Evolutionary conservation across 2,113 vertebrate genomes (phyloP).

Genomic region (human (Homo sapiens)): GRCh38 chr2:221104001-221104500

Average conservation of each 20-base stretch:
- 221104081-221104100: accelerated
- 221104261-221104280: not conserved
- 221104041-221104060: not conserved
- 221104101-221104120: not conserved
- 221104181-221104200: not conserved
- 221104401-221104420: not conserved
- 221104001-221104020: not conserved
- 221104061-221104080: not conserved
- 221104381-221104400: not conserved
- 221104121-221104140: not conserved
- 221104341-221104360: not conserved
- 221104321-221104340: not conserved
- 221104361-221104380: not conserved
- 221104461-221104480: constrained; percentile 54
- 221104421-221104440: not conserved
- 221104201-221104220: not conserved
- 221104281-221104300: not conserved
- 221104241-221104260: not conserved
- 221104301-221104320: not conserved
- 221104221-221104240: accelerated
- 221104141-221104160: not conserved
- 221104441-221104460: constrained; percentile 37
- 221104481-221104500: not conserved
- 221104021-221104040: too few species aligned
- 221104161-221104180: accelerated